Conservation (phyloP, 2,888 invertebrate species). For the Drosophila peninsularis region DNA sequence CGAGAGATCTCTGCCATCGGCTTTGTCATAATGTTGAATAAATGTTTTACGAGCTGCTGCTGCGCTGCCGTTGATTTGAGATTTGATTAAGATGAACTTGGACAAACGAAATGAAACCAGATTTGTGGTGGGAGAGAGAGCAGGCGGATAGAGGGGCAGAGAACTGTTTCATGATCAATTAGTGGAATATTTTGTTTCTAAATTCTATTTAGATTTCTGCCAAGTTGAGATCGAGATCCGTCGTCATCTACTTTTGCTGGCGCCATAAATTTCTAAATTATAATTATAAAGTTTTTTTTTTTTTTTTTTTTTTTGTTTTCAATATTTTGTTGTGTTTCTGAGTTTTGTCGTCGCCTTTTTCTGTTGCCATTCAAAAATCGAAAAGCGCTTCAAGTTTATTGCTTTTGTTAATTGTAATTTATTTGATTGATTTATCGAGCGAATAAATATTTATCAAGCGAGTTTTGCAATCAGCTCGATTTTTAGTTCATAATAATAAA, state of each 20-base stretch:
- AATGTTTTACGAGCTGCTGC: slow-evolving; percentile 68
- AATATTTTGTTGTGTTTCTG: slow-evolving; percentile 9
- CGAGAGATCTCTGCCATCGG: slow-evolving; percentile 56
- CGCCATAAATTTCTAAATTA: slow-evolving; percentile 73
- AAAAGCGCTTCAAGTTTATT: slow-evolving; percentile 66
- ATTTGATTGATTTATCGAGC: slow-evolving; percentile 79
- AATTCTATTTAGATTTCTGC: not conserved
- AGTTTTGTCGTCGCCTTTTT: slow-evolving; percentile 38
- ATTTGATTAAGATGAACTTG: slow-evolving; percentile 69
- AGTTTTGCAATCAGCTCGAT: slow-evolving; percentile 68
- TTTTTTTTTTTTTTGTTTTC: slow-evolving; percentile 2
- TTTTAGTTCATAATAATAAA: slow-evolving; percentile 33
- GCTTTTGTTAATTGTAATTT: slow-evolving; percentile 79
- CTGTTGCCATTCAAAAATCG: slow-evolving; percentile 44
- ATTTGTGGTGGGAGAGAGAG: slow-evolving; percentile 38
- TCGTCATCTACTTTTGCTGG: slow-evolving; percentile 35
- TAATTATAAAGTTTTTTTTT: slow-evolving; percentile 62
- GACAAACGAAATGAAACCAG: slow-evolving; percentile 64
- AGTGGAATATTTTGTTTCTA: slow-evolving; percentile 52
- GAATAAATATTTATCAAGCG: slow-evolving; percentile 75
- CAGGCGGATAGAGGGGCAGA: not conserved
- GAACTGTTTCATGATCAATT: slow-evolving; percentile 70
- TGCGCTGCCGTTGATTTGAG: slow-evolving; percentile 44
- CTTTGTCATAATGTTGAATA: slow-evolving; percentile 58
- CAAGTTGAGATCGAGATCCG: slow-evolving; percentile 8